Conservation (phyloP, 2,888 invertebrate genomes). For the Chloroclysta siterata region DNA sequence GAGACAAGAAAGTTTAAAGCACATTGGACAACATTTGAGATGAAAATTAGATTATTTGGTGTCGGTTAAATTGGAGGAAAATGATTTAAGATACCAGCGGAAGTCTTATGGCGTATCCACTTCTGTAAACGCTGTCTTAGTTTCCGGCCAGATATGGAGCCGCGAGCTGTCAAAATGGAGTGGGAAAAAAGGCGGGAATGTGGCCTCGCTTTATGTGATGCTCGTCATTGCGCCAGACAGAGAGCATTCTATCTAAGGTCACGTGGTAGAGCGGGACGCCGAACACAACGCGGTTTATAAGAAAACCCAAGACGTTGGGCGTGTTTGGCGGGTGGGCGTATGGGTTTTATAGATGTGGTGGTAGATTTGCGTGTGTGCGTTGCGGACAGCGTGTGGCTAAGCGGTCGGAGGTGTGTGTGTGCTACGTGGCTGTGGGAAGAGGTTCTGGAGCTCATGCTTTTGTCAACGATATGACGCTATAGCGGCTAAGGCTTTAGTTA, state of each 20-base stretch:
- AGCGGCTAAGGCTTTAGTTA: conserved; percentile 79
- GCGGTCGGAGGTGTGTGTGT: conserved; percentile 68
- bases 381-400: conserved; percentile 61
- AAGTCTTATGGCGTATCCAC: conserved; percentile 8
- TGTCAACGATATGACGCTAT: conserved; percentile 81
- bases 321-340: conserved; percentile 85
- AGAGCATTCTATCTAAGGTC: conserved; percentile 52
- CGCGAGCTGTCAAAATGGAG: conserved; percentile 85
- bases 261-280: conserved; percentile 65
- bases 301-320: conserved; percentile 85
- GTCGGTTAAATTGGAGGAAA: not conserved
- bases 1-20: not conserved
- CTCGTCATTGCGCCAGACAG: conserved; percentile 81
- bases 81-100: not conserved
- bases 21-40: not conserved
- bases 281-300: conserved; percentile 84
- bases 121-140: conserved; percentile 79
- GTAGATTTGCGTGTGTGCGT: conserved; percentile 61
- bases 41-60: not conserved
- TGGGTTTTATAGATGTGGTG: conserved; percentile 73
- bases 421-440: conserved; percentile 55
- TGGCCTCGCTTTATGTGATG: conserved; percentile 84
- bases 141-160: conserved; percentile 84
- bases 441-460: conserved; percentile 74
- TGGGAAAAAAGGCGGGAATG: conserved; percentile 86